Conservation (phyloP, 2,113 vertebrate species). For the Actenoides lindsayi region DNA sequence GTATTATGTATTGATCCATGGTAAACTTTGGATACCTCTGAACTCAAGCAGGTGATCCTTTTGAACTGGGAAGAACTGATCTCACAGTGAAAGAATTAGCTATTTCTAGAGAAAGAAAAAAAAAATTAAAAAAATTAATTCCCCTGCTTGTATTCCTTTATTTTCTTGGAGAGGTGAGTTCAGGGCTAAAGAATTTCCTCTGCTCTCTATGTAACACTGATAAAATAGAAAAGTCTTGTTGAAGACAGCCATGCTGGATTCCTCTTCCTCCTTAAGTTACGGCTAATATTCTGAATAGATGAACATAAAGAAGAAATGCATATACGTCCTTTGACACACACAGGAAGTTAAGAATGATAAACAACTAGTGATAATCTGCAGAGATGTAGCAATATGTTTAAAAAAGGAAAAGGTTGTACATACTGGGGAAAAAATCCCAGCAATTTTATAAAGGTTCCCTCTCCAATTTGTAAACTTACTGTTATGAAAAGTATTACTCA, state of each 20-base stretch:
- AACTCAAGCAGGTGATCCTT: not conserved
- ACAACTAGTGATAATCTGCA: not conserved
- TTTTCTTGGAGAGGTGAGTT: not conserved
- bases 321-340: not conserved
- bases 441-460: not conserved
- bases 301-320: not conserved
- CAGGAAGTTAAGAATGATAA: not conserved
- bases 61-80: not conserved
- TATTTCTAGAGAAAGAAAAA: not conserved
- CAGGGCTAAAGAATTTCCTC: not conserved
- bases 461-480: not conserved
- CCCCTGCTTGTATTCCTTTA: not conserved
- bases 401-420: not conserved
- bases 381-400: not conserved
- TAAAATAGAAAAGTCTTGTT: not conserved
- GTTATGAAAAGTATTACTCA: not conserved
- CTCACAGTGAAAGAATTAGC: not conserved
- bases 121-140: not conserved
- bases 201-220: not conserved
- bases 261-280: not conserved
- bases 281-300: not conserved
- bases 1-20: not conserved
- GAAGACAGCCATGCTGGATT: not conserved
- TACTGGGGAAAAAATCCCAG: accelerated
- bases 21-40: not conserved